Evolutionary conservation across 2,113 vertebrate species (phyloP).

Genomic region (Pantherophis guttatus): DNA sequence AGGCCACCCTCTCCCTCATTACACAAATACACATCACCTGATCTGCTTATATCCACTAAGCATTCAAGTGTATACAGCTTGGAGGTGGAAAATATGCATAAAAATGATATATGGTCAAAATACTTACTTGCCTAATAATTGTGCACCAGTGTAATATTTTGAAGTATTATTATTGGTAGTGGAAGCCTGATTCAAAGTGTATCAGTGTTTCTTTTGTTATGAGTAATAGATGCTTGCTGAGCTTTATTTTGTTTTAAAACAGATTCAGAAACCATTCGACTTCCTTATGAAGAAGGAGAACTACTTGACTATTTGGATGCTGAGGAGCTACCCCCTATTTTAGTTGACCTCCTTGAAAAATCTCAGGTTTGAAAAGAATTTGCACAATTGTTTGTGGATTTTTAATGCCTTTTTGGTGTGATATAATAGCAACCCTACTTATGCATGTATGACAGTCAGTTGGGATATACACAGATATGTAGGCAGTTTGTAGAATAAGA

Average conservation of each 20-base stretch:
- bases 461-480: background rate
- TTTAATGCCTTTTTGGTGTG: background rate
- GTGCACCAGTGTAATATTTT: background rate
- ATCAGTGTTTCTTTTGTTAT: background rate
- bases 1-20: too few relatives aligned
- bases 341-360: slow-evolving; percentile 98
- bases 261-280: slow-evolving; percentile 98
- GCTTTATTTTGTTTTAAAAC: slow-evolving; percentile 1
- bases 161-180: background rate
- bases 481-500: background rate
- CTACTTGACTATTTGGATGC: slow-evolving; percentile 96
- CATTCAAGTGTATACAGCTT: too few relatives aligned
- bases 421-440: background rate
- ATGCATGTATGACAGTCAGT: background rate
- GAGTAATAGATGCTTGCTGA: slow-evolving; percentile 10
- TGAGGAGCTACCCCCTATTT: slow-evolving; percentile 94
- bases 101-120: too few relatives aligned
- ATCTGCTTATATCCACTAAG: too few relatives aligned
- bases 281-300: slow-evolving; percentile 96
- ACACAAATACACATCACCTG: too few relatives aligned
- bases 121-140: too few relatives aligned
- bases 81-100: too few relatives aligned
- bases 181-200: background rate
- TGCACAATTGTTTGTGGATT: background rate
- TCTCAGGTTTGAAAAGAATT: slow-evolving; percentile 82